A percentile compares a stretch with the other conserved stretches of the same genome.
These are phyloP conservation scores for Amphimedon queenslandica DNA, from an alignment of 37 sponge, comb jelly and placozoan genomes.

Conservation along the genomic window DNA sequence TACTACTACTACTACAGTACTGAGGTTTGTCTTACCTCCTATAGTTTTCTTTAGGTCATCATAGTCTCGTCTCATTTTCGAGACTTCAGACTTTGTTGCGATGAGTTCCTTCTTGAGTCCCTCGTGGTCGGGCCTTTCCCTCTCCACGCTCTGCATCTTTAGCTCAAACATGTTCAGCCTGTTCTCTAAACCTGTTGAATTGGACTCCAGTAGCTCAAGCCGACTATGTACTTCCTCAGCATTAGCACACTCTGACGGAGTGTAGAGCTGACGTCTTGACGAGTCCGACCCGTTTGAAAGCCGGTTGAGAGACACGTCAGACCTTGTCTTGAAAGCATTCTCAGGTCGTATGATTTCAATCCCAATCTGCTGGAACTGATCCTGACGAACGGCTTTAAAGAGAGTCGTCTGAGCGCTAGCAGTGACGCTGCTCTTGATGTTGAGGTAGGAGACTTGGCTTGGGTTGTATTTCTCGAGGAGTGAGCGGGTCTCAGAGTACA, in stretches of 20 bases:
- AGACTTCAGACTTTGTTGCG: neutral
- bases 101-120: neutral
- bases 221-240: neutral
- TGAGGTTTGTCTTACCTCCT: neutral
- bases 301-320: neutral
- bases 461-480: slow-evolving; percentile 19
- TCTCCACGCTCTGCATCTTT: neutral
- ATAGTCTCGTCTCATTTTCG: neutral
- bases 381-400: neutral
- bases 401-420: neutral
- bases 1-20: too few species aligned
- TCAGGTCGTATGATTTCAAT: neutral
- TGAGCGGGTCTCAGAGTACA: slow-evolving; percentile 19
- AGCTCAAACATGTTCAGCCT: neutral
- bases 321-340: neutral
- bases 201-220: neutral
- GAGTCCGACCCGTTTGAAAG: neutral
- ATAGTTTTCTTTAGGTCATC: neutral
- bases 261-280: neutral
- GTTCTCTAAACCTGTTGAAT: neutral
- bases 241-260: slow-evolving; percentile 5
- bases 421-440: neutral
- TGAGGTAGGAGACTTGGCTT: neutral
- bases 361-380: neutral
- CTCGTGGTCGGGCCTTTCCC: neutral